Evolutionary conservation across 2,888 invertebrate genomes (phyloP).

Genomic region (Cinara cedri): DNA sequence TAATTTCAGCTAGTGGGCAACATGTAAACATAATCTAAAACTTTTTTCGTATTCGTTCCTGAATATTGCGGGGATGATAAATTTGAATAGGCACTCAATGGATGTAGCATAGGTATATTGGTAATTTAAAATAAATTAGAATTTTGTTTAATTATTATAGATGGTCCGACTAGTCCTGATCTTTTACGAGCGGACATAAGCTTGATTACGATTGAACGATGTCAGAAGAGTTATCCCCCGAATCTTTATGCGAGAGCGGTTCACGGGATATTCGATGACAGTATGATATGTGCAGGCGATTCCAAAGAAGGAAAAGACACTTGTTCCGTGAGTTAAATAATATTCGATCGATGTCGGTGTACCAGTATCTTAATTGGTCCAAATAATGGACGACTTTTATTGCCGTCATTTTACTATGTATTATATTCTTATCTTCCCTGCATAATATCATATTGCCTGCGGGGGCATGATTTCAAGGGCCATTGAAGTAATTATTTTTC

Average conservation of each 20-base stretch:
- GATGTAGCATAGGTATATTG: too few species aligned
- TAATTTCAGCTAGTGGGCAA: too few species aligned
- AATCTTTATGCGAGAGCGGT: slow-evolving; percentile 43
- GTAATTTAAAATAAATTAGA: neutral
- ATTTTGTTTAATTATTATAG: slow-evolving; percentile 25
- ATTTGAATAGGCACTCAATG: too few species aligned
- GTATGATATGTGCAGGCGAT: slow-evolving; percentile 64
- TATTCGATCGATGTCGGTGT: neutral
- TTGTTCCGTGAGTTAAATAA: slow-evolving; percentile 60
- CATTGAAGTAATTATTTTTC: too few species aligned
- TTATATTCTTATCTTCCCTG: too few species aligned
- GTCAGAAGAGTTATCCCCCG: slow-evolving; percentile 51
- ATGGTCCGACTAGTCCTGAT: slow-evolving; percentile 57
- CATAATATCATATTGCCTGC: too few species aligned
- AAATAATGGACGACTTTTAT: too few species aligned
- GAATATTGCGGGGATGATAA: too few species aligned
- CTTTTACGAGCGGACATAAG: slow-evolving; percentile 58
- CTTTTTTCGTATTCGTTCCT: too few species aligned
- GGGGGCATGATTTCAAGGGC: too few species aligned
- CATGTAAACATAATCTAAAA: too few species aligned
- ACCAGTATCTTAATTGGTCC: neutral
- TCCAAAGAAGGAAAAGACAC: slow-evolving; percentile 65
- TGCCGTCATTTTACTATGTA: too few species aligned
- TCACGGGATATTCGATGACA: slow-evolving; percentile 58
- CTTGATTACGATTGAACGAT: slow-evolving; percentile 44